Evolutionary conservation across 2,797 vertebrate genomes (phyloP).

Genomic region (Gobio occitaniae): DNA sequence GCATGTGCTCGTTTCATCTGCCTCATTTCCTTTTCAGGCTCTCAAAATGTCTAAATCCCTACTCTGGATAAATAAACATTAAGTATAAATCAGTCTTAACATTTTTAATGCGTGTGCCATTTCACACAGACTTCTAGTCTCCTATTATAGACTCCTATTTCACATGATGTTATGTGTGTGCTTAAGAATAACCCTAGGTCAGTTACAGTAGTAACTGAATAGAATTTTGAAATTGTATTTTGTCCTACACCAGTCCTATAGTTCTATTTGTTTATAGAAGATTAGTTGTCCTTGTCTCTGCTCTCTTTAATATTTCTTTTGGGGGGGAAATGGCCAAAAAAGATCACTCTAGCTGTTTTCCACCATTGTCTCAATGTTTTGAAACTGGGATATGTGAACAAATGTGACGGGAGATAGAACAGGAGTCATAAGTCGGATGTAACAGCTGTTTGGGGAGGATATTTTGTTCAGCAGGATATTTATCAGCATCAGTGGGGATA

Average conservation of each 20-base stretch:
- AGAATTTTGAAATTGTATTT: not conserved
- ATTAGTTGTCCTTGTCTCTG: not conserved
- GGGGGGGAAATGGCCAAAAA: not conserved
- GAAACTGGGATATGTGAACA: constrained; percentile 44
- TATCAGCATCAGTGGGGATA: constrained; percentile 90
- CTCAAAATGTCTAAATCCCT: constrained; percentile 28
- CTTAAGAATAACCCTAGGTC: not conserved
- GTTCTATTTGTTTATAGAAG: too few relatives aligned
- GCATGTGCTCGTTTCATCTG: constrained; percentile 32
- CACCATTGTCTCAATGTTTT: constrained; percentile 19
- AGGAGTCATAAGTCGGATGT: constrained; percentile 49
- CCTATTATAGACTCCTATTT: not conserved
- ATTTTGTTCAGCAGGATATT: constrained; percentile 96
- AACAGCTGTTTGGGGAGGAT: constrained; percentile 76
- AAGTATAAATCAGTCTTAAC: constrained; percentile 15
- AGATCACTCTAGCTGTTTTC: constrained; percentile 30
- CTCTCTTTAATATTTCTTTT: too few relatives aligned
- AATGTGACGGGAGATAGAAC: constrained; percentile 34
- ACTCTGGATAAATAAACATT: constrained; percentile 35
- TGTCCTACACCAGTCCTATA: not conserved
- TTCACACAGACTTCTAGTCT: constrained; percentile 30
- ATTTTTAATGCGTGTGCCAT: constrained; percentile 10
- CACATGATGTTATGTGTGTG: not conserved
- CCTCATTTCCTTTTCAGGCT: constrained; percentile 35
- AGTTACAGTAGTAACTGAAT: not conserved